Conservation (phyloP, 2,888 invertebrate species). For the Ichneumon xanthorius region DNA sequence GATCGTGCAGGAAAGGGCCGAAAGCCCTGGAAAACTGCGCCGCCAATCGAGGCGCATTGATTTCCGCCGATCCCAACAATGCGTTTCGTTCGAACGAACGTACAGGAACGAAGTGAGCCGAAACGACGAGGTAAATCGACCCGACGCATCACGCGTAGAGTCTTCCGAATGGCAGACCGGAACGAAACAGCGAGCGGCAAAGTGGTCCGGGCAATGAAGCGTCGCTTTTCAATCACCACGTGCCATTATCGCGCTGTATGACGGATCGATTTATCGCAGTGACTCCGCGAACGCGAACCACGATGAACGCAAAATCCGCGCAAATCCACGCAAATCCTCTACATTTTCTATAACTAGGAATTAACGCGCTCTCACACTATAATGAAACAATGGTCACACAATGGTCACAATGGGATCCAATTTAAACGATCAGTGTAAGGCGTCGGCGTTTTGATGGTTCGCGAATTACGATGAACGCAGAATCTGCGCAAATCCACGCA, state of each 20-base stretch:
- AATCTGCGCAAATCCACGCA: neutral
- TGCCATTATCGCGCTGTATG: neutral
- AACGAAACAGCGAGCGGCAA: neutral
- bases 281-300: neutral
- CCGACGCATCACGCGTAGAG: neutral
- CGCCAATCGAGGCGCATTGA: neutral
- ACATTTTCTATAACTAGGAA: too few species aligned
- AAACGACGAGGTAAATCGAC: neutral
- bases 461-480: neutral
- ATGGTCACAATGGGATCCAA: too few species aligned
- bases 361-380: too few species aligned
- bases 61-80: constrained; percentile 24
- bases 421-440: too few species aligned
- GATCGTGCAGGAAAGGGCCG: neutral
- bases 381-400: too few species aligned
- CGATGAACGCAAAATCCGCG: neutral
- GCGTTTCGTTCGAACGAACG: constrained; percentile 17
- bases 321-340: neutral
- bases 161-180: neutral
- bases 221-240: constrained; percentile 11
- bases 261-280: neutral
- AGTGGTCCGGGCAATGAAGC: neutral
- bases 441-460: too few species aligned
- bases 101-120: neutral
- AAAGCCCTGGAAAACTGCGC: constrained; percentile 31